Base-by-base conservation (phyloP, 2,888 invertebrate genomes). In the Exephanes ischioxanthus region DNA sequence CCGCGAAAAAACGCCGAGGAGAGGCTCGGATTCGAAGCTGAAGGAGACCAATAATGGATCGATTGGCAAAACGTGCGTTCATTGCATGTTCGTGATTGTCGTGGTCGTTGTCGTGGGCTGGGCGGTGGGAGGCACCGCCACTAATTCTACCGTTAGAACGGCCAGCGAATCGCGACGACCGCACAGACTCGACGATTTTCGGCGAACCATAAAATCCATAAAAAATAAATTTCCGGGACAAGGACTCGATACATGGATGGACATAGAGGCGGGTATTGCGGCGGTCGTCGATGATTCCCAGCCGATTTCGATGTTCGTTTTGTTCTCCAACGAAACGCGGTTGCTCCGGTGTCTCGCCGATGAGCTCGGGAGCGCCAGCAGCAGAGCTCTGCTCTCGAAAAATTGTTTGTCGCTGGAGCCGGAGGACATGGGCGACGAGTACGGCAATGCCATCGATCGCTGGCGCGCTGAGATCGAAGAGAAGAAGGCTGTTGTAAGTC, bases 301-400 rank as follows among this genome's bases (percentile, higher is more conserved):
- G 33, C 92, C 90, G 85, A 94, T 94, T 11, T 91, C 93, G 37
- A 92, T 94, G n/a, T 92, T 95, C 85, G 85, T 94, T 76, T 89
- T 95, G 14, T 89, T 94, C 76, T 94, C 94, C 63, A 91, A 93
- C 71, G 87, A 91, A 58, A 90, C 87, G 0, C 22, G 83, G 48
- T 87, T 89, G 9, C 86, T 91, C 70, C 86, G 89, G 45, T 92
- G 94, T 83, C 92, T 94, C 41, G 90, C 94, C 53, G 75, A 86
- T 71, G 86, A 90, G n/a, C 83, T 94, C 33, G 93, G 93, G 0
- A 86, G 90, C 63, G 90, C 92, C 80, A 93, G 93, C 72, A 90
- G 91, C 45, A 90, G 89, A 83, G 90, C 91, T 67, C 84, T 93
- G 22, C 86, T 87, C 30, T 89, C 94, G 26, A 82, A 90, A 26